Percentiles rank a stretch among this genome's conserved stretches.
Evolutionary conservation across 2,888 invertebrate genomes (phyloP).

Genomic region (Congeria kusceri): DNA sequence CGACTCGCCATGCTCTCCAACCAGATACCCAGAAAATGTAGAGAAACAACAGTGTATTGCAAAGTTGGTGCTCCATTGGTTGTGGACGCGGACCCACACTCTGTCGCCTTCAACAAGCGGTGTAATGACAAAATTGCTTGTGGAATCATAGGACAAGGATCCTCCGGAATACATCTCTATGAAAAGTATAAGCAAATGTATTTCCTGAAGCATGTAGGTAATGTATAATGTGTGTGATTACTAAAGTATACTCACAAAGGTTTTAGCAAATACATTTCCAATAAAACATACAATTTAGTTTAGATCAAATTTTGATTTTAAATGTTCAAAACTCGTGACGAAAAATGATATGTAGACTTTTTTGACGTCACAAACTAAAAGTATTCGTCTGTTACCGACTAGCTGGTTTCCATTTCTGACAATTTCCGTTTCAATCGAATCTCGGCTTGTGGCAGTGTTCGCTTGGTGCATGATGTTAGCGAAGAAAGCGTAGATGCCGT

Average conservation of each 20-base stretch:
- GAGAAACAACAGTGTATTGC: slow-evolving; percentile 17
- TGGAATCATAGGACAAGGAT: background rate
- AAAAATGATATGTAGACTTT: no score
- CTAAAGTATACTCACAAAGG: no score
- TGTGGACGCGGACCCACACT: slow-evolving; percentile 13
- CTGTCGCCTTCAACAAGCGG: slow-evolving; percentile 9
- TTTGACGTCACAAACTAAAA: no score
- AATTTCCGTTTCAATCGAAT: no score
- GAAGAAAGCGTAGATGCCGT: slow-evolving; percentile 13
- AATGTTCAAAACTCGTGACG: no score
- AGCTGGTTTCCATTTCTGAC: no score
- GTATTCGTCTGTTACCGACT: no score
- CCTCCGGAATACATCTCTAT: slow-evolving; percentile 15
- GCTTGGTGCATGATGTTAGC: slow-evolving; percentile 12
- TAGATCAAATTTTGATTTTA: no score
- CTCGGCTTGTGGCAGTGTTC: background rate
- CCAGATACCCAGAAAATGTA: slow-evolving; percentile 9
- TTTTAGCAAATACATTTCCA: no score
- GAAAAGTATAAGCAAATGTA: background rate
- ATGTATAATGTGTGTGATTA: no score
- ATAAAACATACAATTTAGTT: no score
- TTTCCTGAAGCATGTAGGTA: no score
- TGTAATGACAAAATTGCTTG: slow-evolving; percentile 10
- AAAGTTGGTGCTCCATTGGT: slow-evolving; percentile 2
- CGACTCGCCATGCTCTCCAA: background rate